Conservation (phyloP, 2,888 invertebrate species). For the Mesoligia furuncula region DNA sequence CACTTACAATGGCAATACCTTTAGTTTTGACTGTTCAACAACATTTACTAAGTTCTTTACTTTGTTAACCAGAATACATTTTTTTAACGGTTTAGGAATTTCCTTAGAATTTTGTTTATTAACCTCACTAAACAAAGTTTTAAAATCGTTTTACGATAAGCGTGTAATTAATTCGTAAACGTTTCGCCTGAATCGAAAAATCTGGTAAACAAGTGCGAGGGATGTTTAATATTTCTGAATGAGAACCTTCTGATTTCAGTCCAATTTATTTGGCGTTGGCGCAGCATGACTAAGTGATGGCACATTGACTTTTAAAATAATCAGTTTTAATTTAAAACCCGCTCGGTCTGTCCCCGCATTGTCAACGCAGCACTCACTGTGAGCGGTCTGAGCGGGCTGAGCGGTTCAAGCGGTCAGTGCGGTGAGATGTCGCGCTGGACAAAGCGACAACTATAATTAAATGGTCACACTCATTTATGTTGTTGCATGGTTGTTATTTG, state of each 20-base stretch:
- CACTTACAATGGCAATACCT: neutral
- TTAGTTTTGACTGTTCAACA: neutral
- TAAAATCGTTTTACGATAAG: constrained; percentile 16
- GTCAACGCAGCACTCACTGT: neutral
- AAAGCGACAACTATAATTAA: constrained; percentile 1
- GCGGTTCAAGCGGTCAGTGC: neutral
- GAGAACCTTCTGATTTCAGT: neutral
- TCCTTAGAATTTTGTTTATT: constrained; percentile 15
- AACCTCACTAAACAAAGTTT: constrained; percentile 13
- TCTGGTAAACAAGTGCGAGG: neutral
- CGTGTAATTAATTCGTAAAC: constrained; percentile 12
- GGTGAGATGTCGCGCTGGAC: neutral
- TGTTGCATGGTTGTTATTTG: neutral
- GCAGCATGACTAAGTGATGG: neutral
- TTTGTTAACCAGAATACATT: neutral
- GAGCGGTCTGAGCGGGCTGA: neutral
- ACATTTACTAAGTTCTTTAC: neutral
- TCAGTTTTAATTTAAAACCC: neutral
- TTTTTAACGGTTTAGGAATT: neutral
- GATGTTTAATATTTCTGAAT: neutral
- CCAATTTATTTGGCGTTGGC: neutral
- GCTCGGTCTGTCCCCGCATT: neutral
- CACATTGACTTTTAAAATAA: neutral
- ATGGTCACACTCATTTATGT: neutral
- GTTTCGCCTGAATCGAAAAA: neutral